Evolutionary conservation across 2,888 invertebrate species (phyloP).

Genomic region (Lottia scabra): DNA sequence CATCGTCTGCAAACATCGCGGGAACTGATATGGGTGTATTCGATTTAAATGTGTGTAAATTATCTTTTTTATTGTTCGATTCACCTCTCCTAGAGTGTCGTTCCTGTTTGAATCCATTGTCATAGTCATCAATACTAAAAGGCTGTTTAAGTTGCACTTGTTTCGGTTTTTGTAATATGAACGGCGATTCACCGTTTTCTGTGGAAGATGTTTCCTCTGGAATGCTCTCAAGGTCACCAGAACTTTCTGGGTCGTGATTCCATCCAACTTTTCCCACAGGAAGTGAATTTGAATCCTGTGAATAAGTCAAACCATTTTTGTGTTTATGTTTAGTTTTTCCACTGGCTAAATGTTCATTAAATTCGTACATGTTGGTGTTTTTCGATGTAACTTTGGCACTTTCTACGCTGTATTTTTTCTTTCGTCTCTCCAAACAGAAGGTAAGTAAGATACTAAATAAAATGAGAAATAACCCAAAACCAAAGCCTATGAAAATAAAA

Average conservation of each 20-base stretch:
- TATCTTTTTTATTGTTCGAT: not conserved
- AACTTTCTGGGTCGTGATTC: not conserved
- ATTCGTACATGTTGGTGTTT: not conserved
- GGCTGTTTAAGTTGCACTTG: too few relatives aligned
- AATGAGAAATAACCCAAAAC: not conserved
- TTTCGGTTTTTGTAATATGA: not conserved
- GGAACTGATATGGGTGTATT: slow-evolving; percentile 15
- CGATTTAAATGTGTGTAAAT: slow-evolving; percentile 15
- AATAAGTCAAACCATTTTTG: not conserved
- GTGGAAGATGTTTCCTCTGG: not conserved
- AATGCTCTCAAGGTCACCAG: not conserved
- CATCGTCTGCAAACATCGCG: slow-evolving; percentile 5
- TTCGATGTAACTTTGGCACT: not conserved
- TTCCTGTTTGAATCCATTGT: not conserved
- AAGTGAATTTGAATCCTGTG: not conserved
- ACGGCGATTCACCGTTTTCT: not conserved
- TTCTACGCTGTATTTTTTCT: not conserved
- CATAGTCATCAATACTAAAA: too few relatives aligned
- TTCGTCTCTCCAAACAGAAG: not conserved
- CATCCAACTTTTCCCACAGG: not conserved
- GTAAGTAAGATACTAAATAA: not conserved
- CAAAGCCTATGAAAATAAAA: not conserved
- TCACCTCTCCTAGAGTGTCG: not conserved
- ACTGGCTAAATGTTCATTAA: not conserved
- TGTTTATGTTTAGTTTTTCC: not conserved